Percentiles rank a stretch among this genome's conserved stretches.
Conservation (phyloP, 2,113 vertebrate genomes). For the Balaenoptera acutorostrata region DNA sequence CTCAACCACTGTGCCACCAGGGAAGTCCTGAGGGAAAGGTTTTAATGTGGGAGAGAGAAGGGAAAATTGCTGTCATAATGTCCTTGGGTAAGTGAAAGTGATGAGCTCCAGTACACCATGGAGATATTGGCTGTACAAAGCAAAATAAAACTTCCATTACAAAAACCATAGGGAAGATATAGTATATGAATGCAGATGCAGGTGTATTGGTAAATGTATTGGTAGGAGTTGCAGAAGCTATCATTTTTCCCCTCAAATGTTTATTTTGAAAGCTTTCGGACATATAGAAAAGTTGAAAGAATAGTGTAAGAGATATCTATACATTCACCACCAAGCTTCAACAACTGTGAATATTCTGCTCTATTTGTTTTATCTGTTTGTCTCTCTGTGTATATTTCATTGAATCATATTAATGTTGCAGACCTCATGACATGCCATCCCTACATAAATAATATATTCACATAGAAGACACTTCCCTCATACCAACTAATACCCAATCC, state of each 20-base stretch:
- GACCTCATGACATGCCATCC: neutral
- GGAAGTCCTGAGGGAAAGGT: neutral
- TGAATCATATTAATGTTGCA: neutral
- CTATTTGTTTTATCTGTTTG: neutral
- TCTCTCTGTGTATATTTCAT: neutral
- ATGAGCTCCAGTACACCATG: neutral
- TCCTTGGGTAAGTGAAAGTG: neutral
- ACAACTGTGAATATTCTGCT: neutral
- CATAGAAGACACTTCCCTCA: neutral
- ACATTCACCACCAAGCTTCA: neutral
- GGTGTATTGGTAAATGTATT: neutral
- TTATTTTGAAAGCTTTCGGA: neutral
- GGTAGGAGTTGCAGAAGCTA: neutral
- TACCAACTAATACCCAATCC: neutral
- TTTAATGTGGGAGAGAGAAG: neutral
- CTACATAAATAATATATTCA: neutral
- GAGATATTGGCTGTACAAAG: neutral
- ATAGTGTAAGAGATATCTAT: neutral
- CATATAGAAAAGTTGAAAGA: neutral
- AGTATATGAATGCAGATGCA: neutral
- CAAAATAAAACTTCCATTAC: neutral
- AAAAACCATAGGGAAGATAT: neutral
- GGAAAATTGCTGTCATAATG: neutral
- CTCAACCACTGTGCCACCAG: no score
- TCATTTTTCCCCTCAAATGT: neutral